A percentile compares a stretch with the other conserved stretches of the same genome.
phyloP scores from a whole-genome alignment of 2,797 vertebrate genomes.

The Acanthiza pusilla region DNA sequence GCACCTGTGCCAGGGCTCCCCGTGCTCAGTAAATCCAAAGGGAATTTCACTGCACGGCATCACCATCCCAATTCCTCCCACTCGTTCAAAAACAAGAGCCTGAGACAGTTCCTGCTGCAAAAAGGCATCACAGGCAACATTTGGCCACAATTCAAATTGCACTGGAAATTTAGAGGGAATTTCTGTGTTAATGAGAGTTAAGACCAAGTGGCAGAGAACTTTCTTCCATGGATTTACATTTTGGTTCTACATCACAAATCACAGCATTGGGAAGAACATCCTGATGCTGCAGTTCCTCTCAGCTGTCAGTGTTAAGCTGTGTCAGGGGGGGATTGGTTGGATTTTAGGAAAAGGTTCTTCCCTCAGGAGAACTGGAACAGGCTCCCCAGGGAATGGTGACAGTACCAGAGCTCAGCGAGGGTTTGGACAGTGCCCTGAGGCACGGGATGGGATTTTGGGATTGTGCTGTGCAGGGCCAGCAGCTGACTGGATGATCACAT shows the following conservation, averaged over 20 bases:
- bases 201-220: not conserved
- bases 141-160: not conserved
- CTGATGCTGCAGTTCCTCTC: not conserved
- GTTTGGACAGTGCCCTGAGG: not conserved
- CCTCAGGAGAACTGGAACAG: not conserved
- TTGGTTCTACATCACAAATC: not conserved
- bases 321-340: not conserved
- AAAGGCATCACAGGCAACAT: not conserved
- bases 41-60: not conserved
- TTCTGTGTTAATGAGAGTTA: not conserved
- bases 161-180: not conserved
- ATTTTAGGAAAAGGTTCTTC: not conserved
- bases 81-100: not conserved
- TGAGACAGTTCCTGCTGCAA: not conserved
- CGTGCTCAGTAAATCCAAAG: not conserved
- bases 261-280: not conserved
- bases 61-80: not conserved
- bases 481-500: not conserved
- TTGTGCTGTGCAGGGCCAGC: not conserved
- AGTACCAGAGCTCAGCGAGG: not conserved
- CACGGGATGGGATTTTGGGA: not conserved
- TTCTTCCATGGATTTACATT: not conserved
- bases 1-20: not conserved
- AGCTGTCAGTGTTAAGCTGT: not conserved
- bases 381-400: not conserved